A percentile compares a stretch with the other conserved stretches of the same genome.
Evolutionary conservation across 2,888 invertebrate species (phyloP).

Genomic region (Sinodicranocentrus sp.): DNA sequence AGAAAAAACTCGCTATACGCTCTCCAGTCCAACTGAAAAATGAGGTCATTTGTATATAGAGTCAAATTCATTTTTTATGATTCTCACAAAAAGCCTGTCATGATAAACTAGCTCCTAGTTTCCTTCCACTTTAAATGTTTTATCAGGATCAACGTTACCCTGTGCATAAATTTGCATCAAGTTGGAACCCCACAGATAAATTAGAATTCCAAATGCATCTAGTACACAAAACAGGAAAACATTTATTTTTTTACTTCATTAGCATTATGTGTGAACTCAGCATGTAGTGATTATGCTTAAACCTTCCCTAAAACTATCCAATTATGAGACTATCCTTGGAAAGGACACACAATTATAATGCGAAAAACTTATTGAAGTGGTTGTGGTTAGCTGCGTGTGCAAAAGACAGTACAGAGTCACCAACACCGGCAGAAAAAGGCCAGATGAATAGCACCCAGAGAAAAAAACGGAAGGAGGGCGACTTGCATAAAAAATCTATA

Average conservation of each 20-base stretch:
- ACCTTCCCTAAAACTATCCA: slow-evolving; percentile 54
- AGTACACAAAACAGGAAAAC: not conserved
- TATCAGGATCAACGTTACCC: slow-evolving; percentile 48
- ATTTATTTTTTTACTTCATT: slow-evolving; percentile 59
- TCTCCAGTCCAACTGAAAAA: too few species aligned
- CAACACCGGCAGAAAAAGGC: not conserved
- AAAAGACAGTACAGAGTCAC: slow-evolving; percentile 42
- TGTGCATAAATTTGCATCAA: slow-evolving; percentile 60
- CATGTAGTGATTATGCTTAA: slow-evolving; percentile 61
- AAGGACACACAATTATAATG: slow-evolving; percentile 49
- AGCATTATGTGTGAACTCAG: slow-evolving; percentile 64
- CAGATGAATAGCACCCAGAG: not conserved
- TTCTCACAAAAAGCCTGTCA: slow-evolving; percentile 20
- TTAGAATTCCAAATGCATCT: slow-evolving; percentile 58
- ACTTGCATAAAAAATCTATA: slow-evolving; percentile 15
- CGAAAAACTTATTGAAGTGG: slow-evolving; percentile 53
- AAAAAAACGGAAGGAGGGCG: slow-evolving; percentile 15
- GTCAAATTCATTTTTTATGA: slow-evolving; percentile 50
- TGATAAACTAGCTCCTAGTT: slow-evolving; percentile 42
- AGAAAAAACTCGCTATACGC: too few species aligned
- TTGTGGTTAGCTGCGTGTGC: slow-evolving; percentile 59
- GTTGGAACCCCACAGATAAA: slow-evolving; percentile 23
- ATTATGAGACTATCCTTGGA: slow-evolving; percentile 34
- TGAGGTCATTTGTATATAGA: too few species aligned
- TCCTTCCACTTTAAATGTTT: slow-evolving; percentile 40